Evolutionary conservation across 2,113 vertebrate genomes (phyloP).

Genomic region (Nesoenas mayeri): DNA sequence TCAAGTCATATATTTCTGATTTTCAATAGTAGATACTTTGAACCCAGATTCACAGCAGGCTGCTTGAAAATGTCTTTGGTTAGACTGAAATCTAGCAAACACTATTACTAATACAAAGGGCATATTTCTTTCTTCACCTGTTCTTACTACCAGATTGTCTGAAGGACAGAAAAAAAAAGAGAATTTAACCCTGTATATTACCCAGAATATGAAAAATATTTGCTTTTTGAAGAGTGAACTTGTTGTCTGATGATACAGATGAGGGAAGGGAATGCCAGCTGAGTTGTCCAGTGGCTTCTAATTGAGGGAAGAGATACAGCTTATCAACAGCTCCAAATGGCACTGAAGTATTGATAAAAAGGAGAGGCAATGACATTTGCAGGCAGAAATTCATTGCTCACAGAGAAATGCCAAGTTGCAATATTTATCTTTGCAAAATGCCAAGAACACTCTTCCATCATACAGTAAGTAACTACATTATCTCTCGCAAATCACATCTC

Average conservation of each 20-base stretch:
- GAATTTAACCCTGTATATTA: neutral
- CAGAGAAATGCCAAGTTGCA: neutral
- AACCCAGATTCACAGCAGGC: neutral
- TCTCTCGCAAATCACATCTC: neutral
- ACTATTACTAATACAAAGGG: neutral
- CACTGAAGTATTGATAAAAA: neutral
- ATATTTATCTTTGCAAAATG: neutral
- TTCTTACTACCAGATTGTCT: neutral
- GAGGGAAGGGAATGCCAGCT: neutral
- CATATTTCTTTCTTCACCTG: neutral
- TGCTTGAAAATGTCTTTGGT: neutral
- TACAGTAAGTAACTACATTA: neutral
- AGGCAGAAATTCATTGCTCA: neutral
- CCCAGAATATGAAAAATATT: neutral
- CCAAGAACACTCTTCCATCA: neutral
- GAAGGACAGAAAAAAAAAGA: neutral
- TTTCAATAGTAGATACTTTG: neutral
- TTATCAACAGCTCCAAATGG: neutral
- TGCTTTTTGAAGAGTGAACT: neutral
- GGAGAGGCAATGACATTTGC: neutral
- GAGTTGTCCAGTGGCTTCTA: neutral
- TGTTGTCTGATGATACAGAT: neutral
- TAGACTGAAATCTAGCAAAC: neutral
- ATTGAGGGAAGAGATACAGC: neutral
- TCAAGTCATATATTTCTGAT: neutral